phyloP scores from a whole-genome alignment of 2,797 vertebrate genomes.

The Neomorphus geoffroyi region DNA sequence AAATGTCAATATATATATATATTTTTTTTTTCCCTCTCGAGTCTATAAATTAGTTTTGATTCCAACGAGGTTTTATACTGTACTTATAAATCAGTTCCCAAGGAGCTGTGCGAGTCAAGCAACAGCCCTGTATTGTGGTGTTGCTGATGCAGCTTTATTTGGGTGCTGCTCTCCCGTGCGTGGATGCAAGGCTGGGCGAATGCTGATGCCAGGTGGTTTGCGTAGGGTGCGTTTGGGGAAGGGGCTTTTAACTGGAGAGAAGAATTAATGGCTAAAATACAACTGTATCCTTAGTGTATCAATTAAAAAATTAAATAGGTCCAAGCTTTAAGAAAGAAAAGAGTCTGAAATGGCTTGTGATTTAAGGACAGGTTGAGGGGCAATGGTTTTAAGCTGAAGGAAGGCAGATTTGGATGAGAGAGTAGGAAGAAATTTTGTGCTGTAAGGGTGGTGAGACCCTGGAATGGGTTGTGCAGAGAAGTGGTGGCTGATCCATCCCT shows the following conservation, averaged over 20 bases:
- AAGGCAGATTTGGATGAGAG: no score
- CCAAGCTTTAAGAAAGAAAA: background rate
- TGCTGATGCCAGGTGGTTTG: background rate
- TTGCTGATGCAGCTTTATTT: background rate
- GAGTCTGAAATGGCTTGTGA: background rate
- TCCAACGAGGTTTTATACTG: background rate
- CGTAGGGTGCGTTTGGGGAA: background rate
- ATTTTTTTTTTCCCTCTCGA: background rate
- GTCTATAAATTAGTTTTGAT: slow-evolving; percentile 52
- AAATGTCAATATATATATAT: slow-evolving; percentile 57
- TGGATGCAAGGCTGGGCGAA: background rate
- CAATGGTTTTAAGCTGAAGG: no score
- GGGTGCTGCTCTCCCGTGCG: background rate
- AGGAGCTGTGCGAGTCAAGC: background rate
- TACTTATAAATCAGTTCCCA: slow-evolving; percentile 13
- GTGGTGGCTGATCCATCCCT: no score
- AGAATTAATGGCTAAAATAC: background rate
- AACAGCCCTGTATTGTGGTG: background rate
- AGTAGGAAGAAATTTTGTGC: no score
- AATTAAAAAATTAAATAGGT: background rate
- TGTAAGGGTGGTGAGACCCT: no score
- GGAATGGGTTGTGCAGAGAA: no score
- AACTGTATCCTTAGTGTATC: background rate
- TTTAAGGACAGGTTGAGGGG: background rate
- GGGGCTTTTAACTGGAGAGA: background rate